A percentile compares a stretch with the other conserved stretches of the same genome.
Conservation (phyloP, 2,113 vertebrate species). For the Nettapus auritus region DNA sequence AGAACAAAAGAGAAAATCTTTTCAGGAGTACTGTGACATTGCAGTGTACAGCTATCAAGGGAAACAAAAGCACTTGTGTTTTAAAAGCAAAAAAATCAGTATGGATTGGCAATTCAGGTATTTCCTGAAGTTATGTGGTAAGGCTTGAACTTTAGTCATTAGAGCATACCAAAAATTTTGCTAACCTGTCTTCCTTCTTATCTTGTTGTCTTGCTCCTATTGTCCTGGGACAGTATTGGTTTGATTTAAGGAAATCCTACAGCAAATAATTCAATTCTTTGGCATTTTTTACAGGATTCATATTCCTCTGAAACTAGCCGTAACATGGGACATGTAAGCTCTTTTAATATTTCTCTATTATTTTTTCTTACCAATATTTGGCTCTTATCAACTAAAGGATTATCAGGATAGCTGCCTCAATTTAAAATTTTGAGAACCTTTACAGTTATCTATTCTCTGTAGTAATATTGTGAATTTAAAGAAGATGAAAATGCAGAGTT, state of each 20-base stretch:
- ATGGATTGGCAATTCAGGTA: neutral
- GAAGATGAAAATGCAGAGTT: neutral
- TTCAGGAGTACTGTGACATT: neutral
- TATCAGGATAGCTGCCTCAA: neutral
- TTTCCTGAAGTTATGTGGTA: neutral
- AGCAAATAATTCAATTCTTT: neutral
- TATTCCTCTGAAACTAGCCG: slow-evolving; percentile 54
- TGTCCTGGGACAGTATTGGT: neutral
- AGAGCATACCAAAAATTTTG: neutral
- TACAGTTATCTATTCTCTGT: neutral
- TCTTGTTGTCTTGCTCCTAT: neutral
- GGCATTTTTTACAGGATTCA: slow-evolving; percentile 26
- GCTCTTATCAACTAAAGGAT: neutral
- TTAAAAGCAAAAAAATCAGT: neutral
- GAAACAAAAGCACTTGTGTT: neutral
- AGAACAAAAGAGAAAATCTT: neutral
- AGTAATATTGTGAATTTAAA: neutral
- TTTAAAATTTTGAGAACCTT: neutral
- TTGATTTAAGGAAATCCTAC: neutral
- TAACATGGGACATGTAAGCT: slow-evolving; percentile 45
- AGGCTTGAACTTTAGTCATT: neutral
- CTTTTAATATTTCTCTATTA: neutral
- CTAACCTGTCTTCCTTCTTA: neutral
- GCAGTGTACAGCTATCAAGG: neutral
- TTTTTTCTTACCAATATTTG: neutral